These are phyloP conservation scores for Macrobrachium rosenbergii DNA, from an alignment of 1,140 invertebrate species.

Conservation along the genomic window DNA sequence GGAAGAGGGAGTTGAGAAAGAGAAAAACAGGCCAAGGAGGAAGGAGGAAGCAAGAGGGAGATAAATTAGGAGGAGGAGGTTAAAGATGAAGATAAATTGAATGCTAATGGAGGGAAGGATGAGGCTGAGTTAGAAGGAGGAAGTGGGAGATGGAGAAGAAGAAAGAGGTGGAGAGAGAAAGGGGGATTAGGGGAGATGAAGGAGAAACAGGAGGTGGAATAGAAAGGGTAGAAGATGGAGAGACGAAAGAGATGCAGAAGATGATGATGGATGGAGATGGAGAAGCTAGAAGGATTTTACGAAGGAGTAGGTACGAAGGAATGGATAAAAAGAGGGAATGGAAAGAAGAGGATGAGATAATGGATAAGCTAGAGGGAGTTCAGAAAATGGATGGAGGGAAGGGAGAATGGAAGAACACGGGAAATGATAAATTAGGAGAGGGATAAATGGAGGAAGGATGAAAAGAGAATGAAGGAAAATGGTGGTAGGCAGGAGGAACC, in stretches of 20 bases:
- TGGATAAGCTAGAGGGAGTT: no score
- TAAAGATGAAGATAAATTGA: not conserved
- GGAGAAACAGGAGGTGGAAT: not conserved
- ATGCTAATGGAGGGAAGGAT: slow-evolving; percentile 1
- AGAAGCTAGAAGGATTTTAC: no score
- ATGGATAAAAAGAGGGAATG: not conserved
- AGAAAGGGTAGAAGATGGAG: not conserved
- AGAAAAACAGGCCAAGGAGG: no score
- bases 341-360: not conserved
- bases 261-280: no score
- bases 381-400: not conserved
- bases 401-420: not conserved
- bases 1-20: slow-evolving; percentile 40
- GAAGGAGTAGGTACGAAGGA: not conserved
- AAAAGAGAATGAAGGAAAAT: not conserved
- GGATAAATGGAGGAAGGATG: not conserved
- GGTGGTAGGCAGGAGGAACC: not conserved
- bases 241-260: no score
- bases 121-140: not conserved
- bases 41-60: no score
- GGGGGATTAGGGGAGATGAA: not conserved
- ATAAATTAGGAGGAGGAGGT: no score
- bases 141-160: slow-evolving; percentile 4
- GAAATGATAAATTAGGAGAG: not conserved
- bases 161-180: slow-evolving; percentile 19